Evolutionary conservation across 1,140 invertebrate genomes (phyloP).

Genomic region (Drosophila murphyi): DNA sequence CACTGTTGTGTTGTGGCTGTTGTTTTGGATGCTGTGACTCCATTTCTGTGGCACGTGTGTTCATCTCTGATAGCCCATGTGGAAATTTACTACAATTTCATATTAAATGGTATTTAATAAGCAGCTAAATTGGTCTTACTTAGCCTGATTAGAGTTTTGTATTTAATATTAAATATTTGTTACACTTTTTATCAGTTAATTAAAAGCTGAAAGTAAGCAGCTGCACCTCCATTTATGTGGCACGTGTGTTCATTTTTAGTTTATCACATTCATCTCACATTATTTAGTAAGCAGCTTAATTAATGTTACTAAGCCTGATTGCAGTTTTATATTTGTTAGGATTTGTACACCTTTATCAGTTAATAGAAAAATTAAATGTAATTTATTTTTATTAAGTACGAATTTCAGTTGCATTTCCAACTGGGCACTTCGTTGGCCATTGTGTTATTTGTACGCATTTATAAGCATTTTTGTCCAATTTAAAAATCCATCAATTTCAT

Average conservation of each 20-base stretch:
- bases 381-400: not conserved
- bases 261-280: no score
- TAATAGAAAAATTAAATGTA: not conserved
- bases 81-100: slow-evolving; percentile 52
- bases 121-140: not conserved
- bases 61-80: slow-evolving; percentile 40
- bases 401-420: slow-evolving; percentile 31
- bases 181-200: no score
- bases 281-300: no score
- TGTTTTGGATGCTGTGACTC: slow-evolving; percentile 30
- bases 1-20: slow-evolving; percentile 30
- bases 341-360: no score
- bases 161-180: no score
- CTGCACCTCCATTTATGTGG: no score
- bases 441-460: slow-evolving; percentile 38
- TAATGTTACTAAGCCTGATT: no score
- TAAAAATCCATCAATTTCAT: slow-evolving; percentile 72
- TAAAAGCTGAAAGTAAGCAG: no score
- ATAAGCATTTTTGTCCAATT: slow-evolving; percentile 51
- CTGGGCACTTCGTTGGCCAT: slow-evolving; percentile 32
- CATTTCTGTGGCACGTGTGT: slow-evolving; percentile 62
- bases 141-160: no score
- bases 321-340: no score
- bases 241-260: no score
- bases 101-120: not conserved